Evolutionary conservation across 2,888 invertebrate genomes (phyloP).

Genomic region (Calliopum simillimum): DNA sequence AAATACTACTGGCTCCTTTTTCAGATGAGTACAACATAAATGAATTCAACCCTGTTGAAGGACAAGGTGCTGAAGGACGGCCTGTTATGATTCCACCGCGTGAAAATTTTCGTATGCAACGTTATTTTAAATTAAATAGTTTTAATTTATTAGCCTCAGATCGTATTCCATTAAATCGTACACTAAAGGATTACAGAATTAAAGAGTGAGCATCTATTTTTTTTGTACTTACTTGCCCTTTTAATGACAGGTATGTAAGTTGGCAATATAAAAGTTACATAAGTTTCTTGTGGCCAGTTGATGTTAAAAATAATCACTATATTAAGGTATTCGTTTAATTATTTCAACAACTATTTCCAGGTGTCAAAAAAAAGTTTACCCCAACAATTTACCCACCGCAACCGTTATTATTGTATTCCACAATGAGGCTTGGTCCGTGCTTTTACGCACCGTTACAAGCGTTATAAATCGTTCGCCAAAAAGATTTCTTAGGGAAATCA

Average conservation of each 20-base stretch:
- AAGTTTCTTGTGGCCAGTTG: no score
- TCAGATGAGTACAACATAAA: slow-evolving; percentile 74
- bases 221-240: not conserved
- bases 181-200: slow-evolving; percentile 85
- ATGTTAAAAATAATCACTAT: no score
- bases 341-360: slow-evolving; percentile 63
- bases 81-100: slow-evolving; percentile 82
- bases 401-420: slow-evolving; percentile 97
- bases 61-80: slow-evolving; percentile 82
- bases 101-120: slow-evolving; percentile 81
- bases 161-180: slow-evolving; percentile 85
- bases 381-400: slow-evolving; percentile 80
- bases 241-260: not conserved
- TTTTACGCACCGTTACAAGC: slow-evolving; percentile 93
- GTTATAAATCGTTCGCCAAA: slow-evolving; percentile 89
- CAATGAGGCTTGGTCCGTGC: slow-evolving; percentile 98
- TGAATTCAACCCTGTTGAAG: slow-evolving; percentile 78
- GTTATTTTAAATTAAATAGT: slow-evolving; percentile 84
- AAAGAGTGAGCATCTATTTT: slow-evolving; percentile 72
- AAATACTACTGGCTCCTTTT: slow-evolving; percentile 27
- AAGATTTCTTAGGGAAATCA: slow-evolving; percentile 82
- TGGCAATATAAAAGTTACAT: not conserved
- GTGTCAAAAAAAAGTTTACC: slow-evolving; percentile 72
- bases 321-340: no score
- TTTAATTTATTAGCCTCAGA: slow-evolving; percentile 92